Evolutionary conservation across 2,888 invertebrate species (phyloP), one percentile per base, ranked within the genome.

Genomic region (Poecilus cupreus): DNA sequence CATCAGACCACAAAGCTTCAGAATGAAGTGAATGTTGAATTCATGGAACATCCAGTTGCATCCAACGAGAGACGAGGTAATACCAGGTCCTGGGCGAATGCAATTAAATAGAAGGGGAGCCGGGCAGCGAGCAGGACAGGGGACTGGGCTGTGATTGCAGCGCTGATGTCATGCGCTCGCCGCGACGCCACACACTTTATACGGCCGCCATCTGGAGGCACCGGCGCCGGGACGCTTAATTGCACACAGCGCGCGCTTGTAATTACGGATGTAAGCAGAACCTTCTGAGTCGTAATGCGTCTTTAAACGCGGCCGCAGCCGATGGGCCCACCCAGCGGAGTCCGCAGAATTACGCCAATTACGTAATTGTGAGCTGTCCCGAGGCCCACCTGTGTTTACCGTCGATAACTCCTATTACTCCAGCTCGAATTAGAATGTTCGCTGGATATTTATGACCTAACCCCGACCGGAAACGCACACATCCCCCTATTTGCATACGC

Each of bases 261-360:
- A 79, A 79, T 79, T 79, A 79, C 79, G 70, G 37, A 79, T 79
- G 68, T 79, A 79, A 79, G 79, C 68, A 46, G 79, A 79, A 79
- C 79, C 79, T 68, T 51, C 51, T 26, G 51, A 51, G 20, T 68
- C 64, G 68, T 79, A 79, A 79, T 79, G 79, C 43, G 79, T 70
- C 79, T 79, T 79, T 79, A 79, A 79, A 79, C 49, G 79, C 60
- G 60, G 77, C 57, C 57, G 18, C 70, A 32, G 8, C 32, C 32
- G 4, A 32, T 32, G 32, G 32, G 5, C 11, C 43, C 43, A 39
- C 37, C 70, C 37, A 70, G 3, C 37, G 64, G 26, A 13, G 64
- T 39, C 46, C 70, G 37, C 49, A 49, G 64, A 79, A 78, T 78
- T 70, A 49, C 51, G 22, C 79, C 79, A 72, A 72, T 72, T 72